A percentile compares a stretch with the other conserved stretches of the same genome.
phyloP scores from a whole-genome alignment of 2,888 invertebrate genomes.

The Asteroscopus sphinx region DNA sequence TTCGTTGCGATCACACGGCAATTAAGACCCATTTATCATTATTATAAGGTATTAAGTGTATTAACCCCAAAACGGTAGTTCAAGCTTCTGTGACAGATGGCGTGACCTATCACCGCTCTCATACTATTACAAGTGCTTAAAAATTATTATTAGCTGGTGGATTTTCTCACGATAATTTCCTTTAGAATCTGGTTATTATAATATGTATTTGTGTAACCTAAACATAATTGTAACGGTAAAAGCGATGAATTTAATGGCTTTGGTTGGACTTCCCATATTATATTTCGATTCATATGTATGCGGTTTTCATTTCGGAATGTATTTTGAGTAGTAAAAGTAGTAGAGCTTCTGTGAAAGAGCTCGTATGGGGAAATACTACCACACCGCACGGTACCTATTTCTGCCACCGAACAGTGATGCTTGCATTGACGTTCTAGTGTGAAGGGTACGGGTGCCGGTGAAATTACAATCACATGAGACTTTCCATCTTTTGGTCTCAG shows the following conservation, averaged over 20 bases:
- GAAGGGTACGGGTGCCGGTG: no score
- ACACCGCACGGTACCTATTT: no score
- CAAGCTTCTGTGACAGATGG: constrained; percentile 27
- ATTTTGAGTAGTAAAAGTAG: no score
- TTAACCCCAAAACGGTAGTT: constrained; percentile 45
- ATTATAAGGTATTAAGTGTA: constrained; percentile 33
- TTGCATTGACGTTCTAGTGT: no score
- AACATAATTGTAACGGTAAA: constrained; percentile 35
- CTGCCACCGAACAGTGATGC: no score
- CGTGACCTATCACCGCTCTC: constrained; percentile 35
- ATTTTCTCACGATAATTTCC: constrained; percentile 50
- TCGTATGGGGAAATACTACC: no score
- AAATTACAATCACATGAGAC: no score
- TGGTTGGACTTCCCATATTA: constrained; percentile 2
- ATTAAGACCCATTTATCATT: constrained; percentile 46
- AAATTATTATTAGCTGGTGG: constrained; percentile 41
- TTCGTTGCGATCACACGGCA: constrained; percentile 24
- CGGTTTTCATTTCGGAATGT: no score
- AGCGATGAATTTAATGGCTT: constrained; percentile 27
- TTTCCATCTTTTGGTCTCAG: no score
- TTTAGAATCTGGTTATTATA: constrained; percentile 36
- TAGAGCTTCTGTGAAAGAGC: no score
- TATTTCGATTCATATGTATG: constrained; percentile 1
- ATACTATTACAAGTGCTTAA: constrained; percentile 32
- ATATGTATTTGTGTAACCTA: constrained; percentile 33